Conservation (phyloP, 2,113 vertebrate species). For the Peucedramus taeniatus region DNA sequence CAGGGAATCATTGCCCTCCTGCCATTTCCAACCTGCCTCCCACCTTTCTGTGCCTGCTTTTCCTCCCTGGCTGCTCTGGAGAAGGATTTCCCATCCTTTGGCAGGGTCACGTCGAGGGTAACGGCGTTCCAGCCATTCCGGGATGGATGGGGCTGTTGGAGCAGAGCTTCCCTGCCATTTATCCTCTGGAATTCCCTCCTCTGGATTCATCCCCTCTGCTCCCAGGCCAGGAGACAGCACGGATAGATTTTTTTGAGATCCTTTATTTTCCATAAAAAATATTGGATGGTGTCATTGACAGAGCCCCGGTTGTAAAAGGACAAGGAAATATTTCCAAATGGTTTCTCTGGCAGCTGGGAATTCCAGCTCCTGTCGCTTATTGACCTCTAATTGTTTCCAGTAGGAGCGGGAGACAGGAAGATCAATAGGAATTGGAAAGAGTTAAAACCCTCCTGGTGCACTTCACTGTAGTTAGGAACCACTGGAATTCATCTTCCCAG, state of each 20-base stretch:
- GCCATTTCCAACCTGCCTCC: fast-evolving
- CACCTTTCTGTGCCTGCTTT: background rate
- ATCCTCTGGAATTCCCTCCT: background rate
- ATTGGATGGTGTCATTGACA: background rate
- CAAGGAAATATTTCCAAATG: constrained; percentile 57
- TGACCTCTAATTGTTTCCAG: constrained; percentile 73
- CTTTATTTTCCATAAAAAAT: background rate
- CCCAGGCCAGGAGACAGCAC: fast-evolving
- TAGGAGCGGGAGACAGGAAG: constrained; percentile 27
- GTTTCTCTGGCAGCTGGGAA: constrained; percentile 63
- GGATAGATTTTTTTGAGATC: background rate
- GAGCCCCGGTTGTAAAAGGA: constrained; percentile 20
- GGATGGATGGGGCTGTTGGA: background rate
- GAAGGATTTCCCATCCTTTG: background rate
- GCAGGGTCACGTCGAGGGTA: background rate
- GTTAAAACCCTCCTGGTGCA: constrained; percentile 35
- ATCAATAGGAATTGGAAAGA: constrained; percentile 62
- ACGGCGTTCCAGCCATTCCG: background rate
- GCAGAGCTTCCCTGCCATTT: background rate
- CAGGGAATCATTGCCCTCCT: fast-evolving
- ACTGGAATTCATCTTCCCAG: background rate
- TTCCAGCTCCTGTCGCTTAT: constrained; percentile 55
- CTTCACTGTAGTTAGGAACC: background rate
- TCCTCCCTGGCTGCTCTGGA: background rate
- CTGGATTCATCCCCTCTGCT: background rate